Base-by-base conservation (phyloP, 2,797 vertebrate species). In the Poecilia wingei region DNA sequence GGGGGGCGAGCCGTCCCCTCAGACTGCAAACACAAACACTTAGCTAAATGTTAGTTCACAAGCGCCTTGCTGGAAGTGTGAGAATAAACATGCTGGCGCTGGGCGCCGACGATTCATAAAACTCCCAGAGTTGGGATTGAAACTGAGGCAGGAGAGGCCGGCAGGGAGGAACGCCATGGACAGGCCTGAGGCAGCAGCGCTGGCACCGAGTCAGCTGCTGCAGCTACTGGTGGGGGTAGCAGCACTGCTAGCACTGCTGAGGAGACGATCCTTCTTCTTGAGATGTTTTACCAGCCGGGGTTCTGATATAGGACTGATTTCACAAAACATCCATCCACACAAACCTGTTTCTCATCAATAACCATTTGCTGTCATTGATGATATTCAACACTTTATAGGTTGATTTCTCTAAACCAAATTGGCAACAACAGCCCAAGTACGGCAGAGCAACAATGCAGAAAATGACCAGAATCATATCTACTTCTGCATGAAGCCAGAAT, bases 11-110 rank as follows among this genome's bases (percentile, higher is more conserved):
- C 1, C 3, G 16, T 2, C 69, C 79, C 76, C 82, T 79, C 82
- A 79, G 82, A 88, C 87, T 90, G 84, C 87, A 84, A 75, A 93
- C 82, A 93, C 92, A 94, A 92, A 90, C 93, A 92, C 92, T 93
- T 91, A 88, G 88, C 89, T 93, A 89, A 89, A 90, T 90, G 91
- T 90, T 88, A 84, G 85, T 90, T 90, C 82, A 72, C 80, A 84
- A 89, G 93, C 91, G 75, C 88, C 84, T 76, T 84, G 82, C 43
- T 86, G 86, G 74, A 91, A 90, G 92, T 90, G 87, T 91, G 87
- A 84, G 86, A 85, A 81, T 87, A 94, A 92, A 95, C 87, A 87
- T 84, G 74, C 76, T 72, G 79, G 85, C 82, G 79, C 87, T 53
- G 1, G 49, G 49, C 20, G 22, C 18, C 1, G 82, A 87, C 81